Evolutionary conservation across 2,888 invertebrate species (phyloP).

Genomic region (Plusia festucae): DNA sequence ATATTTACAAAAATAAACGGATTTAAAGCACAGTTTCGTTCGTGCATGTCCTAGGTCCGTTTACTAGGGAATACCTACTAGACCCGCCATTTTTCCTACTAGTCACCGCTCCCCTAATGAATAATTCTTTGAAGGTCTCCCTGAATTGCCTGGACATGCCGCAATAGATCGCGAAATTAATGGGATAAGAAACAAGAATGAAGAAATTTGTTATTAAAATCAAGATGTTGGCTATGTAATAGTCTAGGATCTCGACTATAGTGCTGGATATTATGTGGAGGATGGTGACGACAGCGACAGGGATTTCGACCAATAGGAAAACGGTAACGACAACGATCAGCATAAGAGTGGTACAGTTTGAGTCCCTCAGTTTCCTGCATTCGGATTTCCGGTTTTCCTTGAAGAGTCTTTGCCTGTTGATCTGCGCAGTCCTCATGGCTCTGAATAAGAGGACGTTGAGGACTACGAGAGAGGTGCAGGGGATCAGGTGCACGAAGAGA

Average conservation of each 20-base stretch:
- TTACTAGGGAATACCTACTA: conserved; percentile 94
- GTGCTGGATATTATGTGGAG: conserved; percentile 95
- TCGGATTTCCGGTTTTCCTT: conserved; percentile 93
- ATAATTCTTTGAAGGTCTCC: conserved; percentile 96
- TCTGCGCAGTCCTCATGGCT: conserved; percentile 95
- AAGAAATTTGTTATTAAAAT: conserved; percentile 96
- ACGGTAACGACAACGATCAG: conserved; percentile 96
- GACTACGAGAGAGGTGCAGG: conserved; percentile 96
- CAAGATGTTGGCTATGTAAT: conserved; percentile 93
- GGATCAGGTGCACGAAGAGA: conserved; percentile 96
- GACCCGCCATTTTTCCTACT: conserved; percentile 92
- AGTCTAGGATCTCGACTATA: conserved; percentile 92
- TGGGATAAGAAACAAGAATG: conserved; percentile 96
- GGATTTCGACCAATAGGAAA: conserved; percentile 95
- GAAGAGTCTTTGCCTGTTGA: conserved; percentile 93
- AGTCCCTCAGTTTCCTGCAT: conserved; percentile 93
- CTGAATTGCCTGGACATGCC: conserved; percentile 98
- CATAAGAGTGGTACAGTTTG: conserved; percentile 96
- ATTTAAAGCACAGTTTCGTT: conserved; percentile 94
- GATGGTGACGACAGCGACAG: conserved; percentile 94
- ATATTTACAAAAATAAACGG: conserved; percentile 53
- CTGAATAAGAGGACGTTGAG: conserved; percentile 96
- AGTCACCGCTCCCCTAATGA: conserved; percentile 91
- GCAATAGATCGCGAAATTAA: conserved; percentile 98
- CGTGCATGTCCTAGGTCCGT: conserved; percentile 94